phyloP scores from a whole-genome alignment of 2,113 vertebrate genomes.

The Trochalopteron elliotii region DNA sequence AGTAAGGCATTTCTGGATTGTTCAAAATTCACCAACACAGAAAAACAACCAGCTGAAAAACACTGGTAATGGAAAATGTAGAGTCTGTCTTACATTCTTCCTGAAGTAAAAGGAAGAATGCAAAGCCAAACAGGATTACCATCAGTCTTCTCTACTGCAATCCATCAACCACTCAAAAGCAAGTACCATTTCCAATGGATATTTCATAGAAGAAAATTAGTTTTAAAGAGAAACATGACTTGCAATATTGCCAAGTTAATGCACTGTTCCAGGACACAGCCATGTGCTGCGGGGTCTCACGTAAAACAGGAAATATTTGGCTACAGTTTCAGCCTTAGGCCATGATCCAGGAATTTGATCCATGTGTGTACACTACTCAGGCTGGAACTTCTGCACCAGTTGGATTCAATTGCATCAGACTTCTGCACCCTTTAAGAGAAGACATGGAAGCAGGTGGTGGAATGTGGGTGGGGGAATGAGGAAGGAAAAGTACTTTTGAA shows the following conservation, averaged over 20 bases:
- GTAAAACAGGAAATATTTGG: slow-evolving; percentile 46
- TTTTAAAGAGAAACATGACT: slow-evolving; percentile 31
- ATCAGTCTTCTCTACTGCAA: not conserved
- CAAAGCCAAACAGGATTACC: not conserved
- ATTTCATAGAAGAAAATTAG: not conserved
- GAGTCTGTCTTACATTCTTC: not conserved
- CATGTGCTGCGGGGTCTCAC: not conserved
- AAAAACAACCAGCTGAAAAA: slow-evolving; percentile 20
- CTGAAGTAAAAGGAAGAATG: not conserved
- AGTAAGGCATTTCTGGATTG: not conserved
- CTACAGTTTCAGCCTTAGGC: slow-evolving; percentile 15
- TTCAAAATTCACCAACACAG: not conserved
- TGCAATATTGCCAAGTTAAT: slow-evolving; percentile 9
- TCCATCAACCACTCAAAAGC: not conserved
- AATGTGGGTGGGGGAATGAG: not conserved
- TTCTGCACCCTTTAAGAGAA: not conserved
- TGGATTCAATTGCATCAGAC: not conserved
- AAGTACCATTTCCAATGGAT: not conserved
- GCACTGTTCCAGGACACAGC: slow-evolving; percentile 1
- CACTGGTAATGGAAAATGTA: not conserved
- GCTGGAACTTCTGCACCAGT: not conserved
- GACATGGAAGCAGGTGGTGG: not conserved
- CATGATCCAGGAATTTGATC: slow-evolving; percentile 25
- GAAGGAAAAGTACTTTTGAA: not conserved
- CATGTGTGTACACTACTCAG: not conserved